phyloP scores from a whole-genome alignment of 1,140 invertebrate species.

The Zaprionus inermis region DNA sequence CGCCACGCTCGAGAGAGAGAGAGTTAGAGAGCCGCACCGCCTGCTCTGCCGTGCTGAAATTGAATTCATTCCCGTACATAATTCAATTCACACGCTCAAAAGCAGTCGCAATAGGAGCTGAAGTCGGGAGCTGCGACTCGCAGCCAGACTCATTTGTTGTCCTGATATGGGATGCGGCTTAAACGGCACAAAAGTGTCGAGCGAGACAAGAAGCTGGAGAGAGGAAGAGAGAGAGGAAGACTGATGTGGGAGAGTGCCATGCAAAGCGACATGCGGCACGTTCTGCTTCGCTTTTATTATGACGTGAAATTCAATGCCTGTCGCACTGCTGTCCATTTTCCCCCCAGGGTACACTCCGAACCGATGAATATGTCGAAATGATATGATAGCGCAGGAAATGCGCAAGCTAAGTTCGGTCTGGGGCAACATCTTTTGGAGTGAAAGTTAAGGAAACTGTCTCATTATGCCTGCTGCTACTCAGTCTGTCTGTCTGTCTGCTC shows the following conservation, averaged over 20 bases:
- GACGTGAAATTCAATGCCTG: constrained; percentile 2
- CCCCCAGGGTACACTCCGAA: neutral
- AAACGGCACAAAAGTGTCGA: neutral
- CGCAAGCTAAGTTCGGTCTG: neutral
- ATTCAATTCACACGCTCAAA: constrained; percentile 68
- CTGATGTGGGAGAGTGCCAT: neutral
- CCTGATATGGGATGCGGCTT: constrained; percentile 1
- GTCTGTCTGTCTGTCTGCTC: too few species aligned
- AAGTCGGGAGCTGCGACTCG: neutral
- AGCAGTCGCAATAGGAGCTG: constrained; percentile 7
- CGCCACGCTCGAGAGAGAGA: neutral
- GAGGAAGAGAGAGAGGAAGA: too few species aligned
- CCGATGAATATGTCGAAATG: constrained; percentile 2
- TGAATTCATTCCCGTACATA: constrained; percentile 66
- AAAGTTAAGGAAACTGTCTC: neutral
- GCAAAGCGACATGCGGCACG: neutral
- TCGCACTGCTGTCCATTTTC: constrained; percentile 1
- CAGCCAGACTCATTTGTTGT: neutral
- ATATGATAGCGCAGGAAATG: neutral
- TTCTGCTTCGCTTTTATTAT: constrained; percentile 1
- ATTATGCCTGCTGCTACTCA: neutral
- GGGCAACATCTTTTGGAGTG: neutral
- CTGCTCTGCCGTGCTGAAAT: constrained; percentile 70
- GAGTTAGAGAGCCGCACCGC: too few species aligned
- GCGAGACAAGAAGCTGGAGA: neutral